These are phyloP conservation scores for Varecia variegata DNA, from an alignment of 2,797 vertebrate species.

Conservation along the genomic window DNA sequence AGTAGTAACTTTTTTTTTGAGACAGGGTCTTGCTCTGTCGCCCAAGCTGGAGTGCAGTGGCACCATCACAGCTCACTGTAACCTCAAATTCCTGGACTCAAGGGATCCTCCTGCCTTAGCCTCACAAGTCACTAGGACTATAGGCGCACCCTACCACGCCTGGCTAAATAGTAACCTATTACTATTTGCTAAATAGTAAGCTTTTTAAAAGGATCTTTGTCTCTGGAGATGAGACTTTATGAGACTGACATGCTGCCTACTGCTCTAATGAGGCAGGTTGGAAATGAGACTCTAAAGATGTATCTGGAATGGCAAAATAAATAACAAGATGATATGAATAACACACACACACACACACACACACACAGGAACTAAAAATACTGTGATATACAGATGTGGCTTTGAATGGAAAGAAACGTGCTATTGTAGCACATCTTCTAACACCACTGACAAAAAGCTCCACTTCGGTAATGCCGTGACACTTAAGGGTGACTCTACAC, in stretches of 20 bases:
- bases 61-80: not conserved
- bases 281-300: not conserved
- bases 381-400: rapidly evolving
- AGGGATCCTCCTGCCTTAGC: not conserved
- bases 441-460: rapidly evolving
- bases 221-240: not conserved
- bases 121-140: not conserved
- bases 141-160: not conserved
- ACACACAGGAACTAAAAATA: rapidly evolving
- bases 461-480: rapidly evolving
- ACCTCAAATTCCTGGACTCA: not conserved
- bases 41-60: not conserved
- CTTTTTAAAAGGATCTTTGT: not conserved
- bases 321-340: not conserved
- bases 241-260: too few relatives aligned
- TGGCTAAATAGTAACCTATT: not conserved
- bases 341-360: not conserved
- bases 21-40: not conserved
- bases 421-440: rapidly evolving
- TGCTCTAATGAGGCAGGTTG: too few relatives aligned
- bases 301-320: not conserved
- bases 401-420: not conserved
- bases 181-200: not conserved
- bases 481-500: rapidly evolving
- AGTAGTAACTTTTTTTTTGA: not conserved